These are phyloP conservation scores for Lithobius niger DNA, from an alignment of 1,140 invertebrate genomes.

Conservation along the genomic window DNA sequence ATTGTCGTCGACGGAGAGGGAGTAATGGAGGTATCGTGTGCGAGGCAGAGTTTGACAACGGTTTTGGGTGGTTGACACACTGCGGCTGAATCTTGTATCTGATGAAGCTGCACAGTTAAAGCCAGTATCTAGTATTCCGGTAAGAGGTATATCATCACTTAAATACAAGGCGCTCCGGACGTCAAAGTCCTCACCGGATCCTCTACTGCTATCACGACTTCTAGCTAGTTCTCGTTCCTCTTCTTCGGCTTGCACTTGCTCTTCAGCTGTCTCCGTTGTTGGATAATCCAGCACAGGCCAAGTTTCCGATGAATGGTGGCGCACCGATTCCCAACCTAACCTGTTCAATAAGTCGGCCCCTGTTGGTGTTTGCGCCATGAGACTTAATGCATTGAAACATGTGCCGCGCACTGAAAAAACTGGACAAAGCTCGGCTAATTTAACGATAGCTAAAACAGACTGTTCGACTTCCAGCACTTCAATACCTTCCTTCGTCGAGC, in stretches of 20 bases:
- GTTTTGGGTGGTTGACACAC: too few species aligned
- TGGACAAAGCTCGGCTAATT: slow-evolving; percentile 56
- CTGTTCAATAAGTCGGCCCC: slow-evolving; percentile 60
- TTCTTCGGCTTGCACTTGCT: background rate
- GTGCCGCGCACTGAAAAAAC: slow-evolving; percentile 76
- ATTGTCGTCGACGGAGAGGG: too few species aligned
- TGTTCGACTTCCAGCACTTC: slow-evolving; percentile 48
- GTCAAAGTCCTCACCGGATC: background rate
- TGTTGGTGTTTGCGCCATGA: slow-evolving; percentile 63
- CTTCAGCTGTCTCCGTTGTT: background rate
- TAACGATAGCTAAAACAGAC: slow-evolving; percentile 45
- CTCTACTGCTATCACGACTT: background rate
- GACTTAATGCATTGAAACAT: slow-evolving; percentile 69
- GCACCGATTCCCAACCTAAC: slow-evolving; percentile 67
- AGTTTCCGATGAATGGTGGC: slow-evolving; percentile 61
- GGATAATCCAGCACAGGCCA: slow-evolving; percentile 57
- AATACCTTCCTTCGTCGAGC: slow-evolving; percentile 56
- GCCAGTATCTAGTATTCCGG: background rate
- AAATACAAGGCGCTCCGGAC: background rate
- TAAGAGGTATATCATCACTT: background rate
- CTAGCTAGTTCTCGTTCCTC: background rate
- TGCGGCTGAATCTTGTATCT: too few species aligned
- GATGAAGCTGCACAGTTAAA: too few species aligned
- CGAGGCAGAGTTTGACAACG: background rate
- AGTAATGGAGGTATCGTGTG: too few species aligned